Evolutionary conservation across 2,797 vertebrate species (phyloP).

Genomic region (Thripadectes ignobilis): DNA sequence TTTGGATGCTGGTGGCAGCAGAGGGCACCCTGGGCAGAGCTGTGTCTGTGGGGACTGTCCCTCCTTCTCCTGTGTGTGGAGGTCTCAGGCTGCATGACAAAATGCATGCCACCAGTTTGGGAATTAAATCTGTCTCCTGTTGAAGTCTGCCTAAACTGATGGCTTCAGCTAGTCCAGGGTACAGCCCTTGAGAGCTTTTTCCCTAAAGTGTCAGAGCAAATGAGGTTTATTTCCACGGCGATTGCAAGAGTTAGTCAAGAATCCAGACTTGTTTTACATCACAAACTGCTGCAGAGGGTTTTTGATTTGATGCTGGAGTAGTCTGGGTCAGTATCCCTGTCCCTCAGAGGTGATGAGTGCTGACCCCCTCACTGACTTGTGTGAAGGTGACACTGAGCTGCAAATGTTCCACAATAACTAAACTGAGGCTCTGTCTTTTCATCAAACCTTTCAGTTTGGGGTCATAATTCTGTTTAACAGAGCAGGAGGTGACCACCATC

Average conservation of each 20-base stretch:
- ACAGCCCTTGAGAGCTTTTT: neutral
- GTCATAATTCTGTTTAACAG: neutral
- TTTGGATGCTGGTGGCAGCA: neutral
- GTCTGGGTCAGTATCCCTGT: neutral
- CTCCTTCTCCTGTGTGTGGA: neutral
- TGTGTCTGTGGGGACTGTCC: neutral
- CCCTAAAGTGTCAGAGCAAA: neutral
- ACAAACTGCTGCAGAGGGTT: neutral
- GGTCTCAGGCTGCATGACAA: neutral
- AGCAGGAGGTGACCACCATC: neutral
- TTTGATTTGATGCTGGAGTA: neutral
- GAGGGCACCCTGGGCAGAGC: neutral
- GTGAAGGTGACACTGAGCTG: neutral
- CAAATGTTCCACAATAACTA: neutral
- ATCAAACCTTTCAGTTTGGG: neutral
- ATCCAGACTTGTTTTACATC: neutral
- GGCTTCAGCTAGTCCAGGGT: neutral
- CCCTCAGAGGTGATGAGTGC: fast-evolving
- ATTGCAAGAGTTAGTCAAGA: neutral
- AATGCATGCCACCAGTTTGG: neutral
- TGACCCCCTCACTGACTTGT: neutral
- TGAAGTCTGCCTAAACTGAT: neutral
- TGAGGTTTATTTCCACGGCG: neutral
- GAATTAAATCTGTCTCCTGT: neutral
- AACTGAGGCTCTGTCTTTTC: neutral